Conservation (phyloP, 2,113 vertebrate species). For the Rhabdornis inornatus region DNA sequence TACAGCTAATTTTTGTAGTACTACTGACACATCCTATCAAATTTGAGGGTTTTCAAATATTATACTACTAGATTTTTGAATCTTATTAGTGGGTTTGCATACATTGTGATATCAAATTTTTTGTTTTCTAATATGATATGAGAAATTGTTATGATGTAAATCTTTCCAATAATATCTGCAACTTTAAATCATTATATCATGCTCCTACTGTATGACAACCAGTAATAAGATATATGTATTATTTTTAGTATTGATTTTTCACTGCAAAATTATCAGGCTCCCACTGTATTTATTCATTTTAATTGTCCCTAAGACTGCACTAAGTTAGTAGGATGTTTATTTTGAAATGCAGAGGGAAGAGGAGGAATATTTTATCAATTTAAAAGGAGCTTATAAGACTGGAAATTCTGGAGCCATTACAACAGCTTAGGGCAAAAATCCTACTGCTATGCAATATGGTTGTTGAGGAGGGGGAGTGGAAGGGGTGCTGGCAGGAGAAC, state of each 20-base stretch:
- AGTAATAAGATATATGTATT: constrained; percentile 24
- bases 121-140: constrained; percentile 44
- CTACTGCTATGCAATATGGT: constrained; percentile 7
- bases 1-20: neutral
- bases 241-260: constrained; percentile 46
- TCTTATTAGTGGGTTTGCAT: neutral
- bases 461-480: neutral
- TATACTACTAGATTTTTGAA: neutral
- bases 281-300: constrained; percentile 31
- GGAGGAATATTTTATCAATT: constrained; percentile 14
- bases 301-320: neutral
- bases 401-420: neutral
- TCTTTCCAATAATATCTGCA: constrained; percentile 57
- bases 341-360: neutral
- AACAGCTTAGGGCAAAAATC: constrained; percentile 31
- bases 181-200: constrained; percentile 51
- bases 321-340: neutral
- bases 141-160: constrained; percentile 41
- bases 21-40: neutral
- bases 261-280: neutral
- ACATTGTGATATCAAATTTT: constrained; percentile 3
- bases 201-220: neutral
- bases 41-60: neutral
- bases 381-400: neutral
- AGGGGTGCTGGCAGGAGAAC: neutral